A percentile compares a stretch with the other conserved stretches of the same genome.
Conservation (phyloP, 2,888 invertebrate species). For the Osmoderma eremita region DNA sequence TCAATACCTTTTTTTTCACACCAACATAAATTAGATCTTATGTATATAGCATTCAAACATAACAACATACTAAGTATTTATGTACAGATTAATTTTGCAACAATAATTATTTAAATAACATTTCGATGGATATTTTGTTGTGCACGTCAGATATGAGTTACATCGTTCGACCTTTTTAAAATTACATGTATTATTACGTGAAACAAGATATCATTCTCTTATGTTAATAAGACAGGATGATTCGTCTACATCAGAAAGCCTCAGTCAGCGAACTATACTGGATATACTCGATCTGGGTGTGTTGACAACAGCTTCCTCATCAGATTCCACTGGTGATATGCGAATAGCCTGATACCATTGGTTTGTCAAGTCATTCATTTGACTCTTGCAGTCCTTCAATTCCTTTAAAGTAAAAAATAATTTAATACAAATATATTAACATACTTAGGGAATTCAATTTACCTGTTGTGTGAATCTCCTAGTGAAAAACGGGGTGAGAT, state of each 20-base stretch:
- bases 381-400: conserved; percentile 93
- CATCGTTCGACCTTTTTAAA: not conserved
- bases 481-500: conserved; percentile 96
- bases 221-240: conserved; percentile 37
- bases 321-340: conserved; percentile 86
- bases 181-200: conserved; percentile 24
- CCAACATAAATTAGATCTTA: conserved; percentile 12
- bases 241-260: conserved; percentile 38
- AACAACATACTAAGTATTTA: conserved; percentile 13
- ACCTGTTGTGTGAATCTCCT: conserved; percentile 94
- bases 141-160: conserved; percentile 20
- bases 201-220: conserved; percentile 31
- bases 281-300: conserved; percentile 62
- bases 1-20: conserved; percentile 14
- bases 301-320: conserved; percentile 71
- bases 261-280: conserved; percentile 63
- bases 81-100: conserved; percentile 23
- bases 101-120: conserved; percentile 26
- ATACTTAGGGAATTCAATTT: conserved; percentile 45
- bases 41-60: conserved; percentile 22
- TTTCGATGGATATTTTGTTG: conserved; percentile 16
- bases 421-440: not conserved
- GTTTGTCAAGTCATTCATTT: conserved; percentile 95
- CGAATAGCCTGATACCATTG: conserved; percentile 98
- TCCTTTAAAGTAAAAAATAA: conserved; percentile 71